Evolutionary conservation across 2,888 invertebrate species (phyloP).

Genomic region (Gymnocheta viridis): DNA sequence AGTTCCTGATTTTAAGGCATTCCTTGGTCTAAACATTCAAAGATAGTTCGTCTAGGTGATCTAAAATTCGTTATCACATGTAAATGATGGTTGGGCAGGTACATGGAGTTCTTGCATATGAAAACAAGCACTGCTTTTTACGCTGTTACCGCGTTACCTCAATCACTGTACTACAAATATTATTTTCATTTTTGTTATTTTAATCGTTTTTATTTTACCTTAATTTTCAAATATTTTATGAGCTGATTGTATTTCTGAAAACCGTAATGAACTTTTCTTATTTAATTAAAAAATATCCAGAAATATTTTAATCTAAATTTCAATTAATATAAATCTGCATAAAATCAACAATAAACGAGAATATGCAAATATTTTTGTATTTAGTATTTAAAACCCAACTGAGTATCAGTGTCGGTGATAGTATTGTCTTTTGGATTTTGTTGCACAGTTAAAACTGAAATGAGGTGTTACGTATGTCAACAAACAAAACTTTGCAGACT

Average conservation of each 20-base stretch:
- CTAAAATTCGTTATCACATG: too few relatives aligned
- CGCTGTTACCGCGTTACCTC: too few relatives aligned
- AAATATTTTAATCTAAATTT: slow-evolving; percentile 28
- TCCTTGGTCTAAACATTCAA: too few relatives aligned
- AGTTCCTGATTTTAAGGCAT: too few relatives aligned
- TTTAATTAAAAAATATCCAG: neutral
- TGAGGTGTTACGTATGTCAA: slow-evolving; percentile 70
- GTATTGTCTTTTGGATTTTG: slow-evolving; percentile 16
- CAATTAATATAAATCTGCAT: slow-evolving; percentile 36
- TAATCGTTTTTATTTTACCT: too few relatives aligned
- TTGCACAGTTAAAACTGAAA: slow-evolving; percentile 43
- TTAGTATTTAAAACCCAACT: slow-evolving; percentile 1
- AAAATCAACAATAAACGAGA: slow-evolving; percentile 18
- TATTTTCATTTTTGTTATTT: too few relatives aligned
- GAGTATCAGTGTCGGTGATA: slow-evolving; percentile 14
- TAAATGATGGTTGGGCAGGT: too few relatives aligned
- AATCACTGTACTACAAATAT: too few relatives aligned
- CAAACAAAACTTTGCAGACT: slow-evolving; percentile 69
- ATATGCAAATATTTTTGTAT: slow-evolving; percentile 19
- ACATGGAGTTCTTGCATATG: too few relatives aligned
- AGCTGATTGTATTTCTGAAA: neutral
- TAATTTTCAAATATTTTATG: too few relatives aligned
- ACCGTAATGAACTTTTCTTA: neutral
- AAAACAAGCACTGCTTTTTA: too few relatives aligned
- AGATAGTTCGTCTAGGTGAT: too few relatives aligned